Evolutionary conservation across 2,797 vertebrate genomes (phyloP).

Genomic region (Ceryle rudis): DNA sequence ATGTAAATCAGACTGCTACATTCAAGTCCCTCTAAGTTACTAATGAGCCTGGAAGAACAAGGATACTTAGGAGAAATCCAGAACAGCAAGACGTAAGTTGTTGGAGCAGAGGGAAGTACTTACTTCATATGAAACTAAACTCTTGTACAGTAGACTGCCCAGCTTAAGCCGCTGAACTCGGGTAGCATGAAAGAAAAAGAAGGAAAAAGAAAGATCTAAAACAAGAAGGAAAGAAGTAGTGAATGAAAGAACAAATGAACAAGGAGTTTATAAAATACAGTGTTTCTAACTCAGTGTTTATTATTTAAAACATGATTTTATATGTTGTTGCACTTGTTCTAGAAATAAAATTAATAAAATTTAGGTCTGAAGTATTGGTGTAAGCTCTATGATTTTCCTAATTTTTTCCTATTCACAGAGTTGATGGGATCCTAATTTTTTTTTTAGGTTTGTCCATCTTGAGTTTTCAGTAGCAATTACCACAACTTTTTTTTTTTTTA

Average conservation of each 20-base stretch:
- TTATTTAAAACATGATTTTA: neutral
- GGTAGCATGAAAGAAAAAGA: constrained; percentile 21
- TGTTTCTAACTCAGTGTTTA: neutral
- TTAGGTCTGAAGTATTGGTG: neutral
- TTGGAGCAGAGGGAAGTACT: constrained; percentile 47
- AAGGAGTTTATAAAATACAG: neutral
- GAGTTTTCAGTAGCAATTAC: neutral
- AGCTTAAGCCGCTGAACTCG: neutral
- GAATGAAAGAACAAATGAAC: neutral
- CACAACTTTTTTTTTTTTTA: neutral
- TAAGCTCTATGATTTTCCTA: neutral
- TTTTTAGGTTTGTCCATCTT: neutral
- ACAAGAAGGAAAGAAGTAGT: neutral
- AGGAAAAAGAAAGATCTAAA: neutral
- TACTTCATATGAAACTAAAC: constrained; percentile 40
- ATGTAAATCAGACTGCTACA: constrained; percentile 62
- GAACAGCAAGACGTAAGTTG: constrained; percentile 58
- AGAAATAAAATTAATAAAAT: neutral
- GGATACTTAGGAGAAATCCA: constrained; percentile 69
- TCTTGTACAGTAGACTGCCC: constrained; percentile 8
- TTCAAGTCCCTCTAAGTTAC: constrained; percentile 57
- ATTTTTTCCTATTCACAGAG: neutral
- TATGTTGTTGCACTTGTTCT: neutral
- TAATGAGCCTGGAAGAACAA: constrained; percentile 66
- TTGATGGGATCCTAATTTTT: neutral